Evolutionary conservation across 2,888 invertebrate species (phyloP), one percentile per base, ranked within the genome.

Genomic region (Halictus ligatus): DNA sequence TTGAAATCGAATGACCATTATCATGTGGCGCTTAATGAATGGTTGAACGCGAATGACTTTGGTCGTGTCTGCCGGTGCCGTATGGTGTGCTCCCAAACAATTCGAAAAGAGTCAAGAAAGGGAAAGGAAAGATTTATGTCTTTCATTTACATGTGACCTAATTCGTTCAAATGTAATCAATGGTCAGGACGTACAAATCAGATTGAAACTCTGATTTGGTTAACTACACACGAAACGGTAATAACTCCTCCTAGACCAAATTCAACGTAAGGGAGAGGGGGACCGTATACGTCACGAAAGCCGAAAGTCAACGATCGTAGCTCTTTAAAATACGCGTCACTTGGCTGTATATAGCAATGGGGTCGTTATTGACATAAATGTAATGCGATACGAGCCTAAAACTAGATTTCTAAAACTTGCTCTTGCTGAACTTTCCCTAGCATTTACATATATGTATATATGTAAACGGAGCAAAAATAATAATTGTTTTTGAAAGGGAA

Each of bases 141-240:
- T 90, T 89, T 89, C 90, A 92, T 92, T 92, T 91, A 92, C 91
- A 92, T 92, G 89, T 90, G 91, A 92, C 92, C 91, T 89, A 92
- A 92, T 92, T 91, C 88, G 89, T 88, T 78, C 46, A 82, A 77
- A 86, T 80, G 87, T 91, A 91, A 92, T 92, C 92, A 89, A 92
- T 92, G 92, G 88, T 87, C 86, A 87, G 81, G 85, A 88, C 87
- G 88, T 89, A 87, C 85, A 84, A 90, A 92, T 91, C 88, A 92
- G 91, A 91, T 91, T 88, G 90, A 84, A 90, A 89, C 89, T 75
- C 89, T 81, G 91, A 92, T 92, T 92, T 86, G 86, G 90, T 90
- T 90, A 90, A 86, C 90, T 90, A 92, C 90, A 86, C 91, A 89
- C 91, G 89, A 89, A 91, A 92, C 87, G 85, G 89, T 90, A 92